Evolutionary conservation across 2,888 invertebrate genomes (phyloP), one percentile per base, ranked within the genome.

Genomic region (Resseliella maxima): DNA sequence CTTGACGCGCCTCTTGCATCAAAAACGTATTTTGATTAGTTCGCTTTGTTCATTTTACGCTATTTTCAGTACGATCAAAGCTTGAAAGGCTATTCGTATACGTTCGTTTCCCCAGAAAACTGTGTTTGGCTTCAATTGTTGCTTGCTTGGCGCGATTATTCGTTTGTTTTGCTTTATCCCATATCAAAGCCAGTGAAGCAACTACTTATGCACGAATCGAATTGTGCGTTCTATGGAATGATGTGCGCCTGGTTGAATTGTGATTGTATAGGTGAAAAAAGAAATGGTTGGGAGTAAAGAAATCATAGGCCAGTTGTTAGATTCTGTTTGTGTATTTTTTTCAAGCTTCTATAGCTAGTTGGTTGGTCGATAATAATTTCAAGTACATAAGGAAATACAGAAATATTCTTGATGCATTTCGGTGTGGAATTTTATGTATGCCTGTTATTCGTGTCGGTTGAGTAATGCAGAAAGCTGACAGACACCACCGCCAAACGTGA

Each of bases 401-500:
- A n/a, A n/a, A 83, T 8, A 83, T 83, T 83, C 83, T 83, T 38
- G 83, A 83, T 83, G 83, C 83, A 83, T 38, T 83, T 83, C 38
- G 38, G 24, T 83, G 83, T n/a, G 3, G 0, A 3, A n/a, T 38
- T 38, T 83, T 83, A 36, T 83, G 36, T 1, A 8, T 12, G 83
- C 83, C 83, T 83, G 83, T 83, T 83, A 36, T 83, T 83, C 83
- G 83, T 83, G 38, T 83, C 83, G 83, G 38, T 83, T n/a, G 38
- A 83, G 83, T 83, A 83, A 83, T 83, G 83, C 83, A 83, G 83
- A 83, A 83, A 83, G 83, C 83, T 83, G 83, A 83, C 83, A 83
- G 83, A 83, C 38, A 83, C 83, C 83, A 83, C 83, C 38, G 83
- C 38, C 38, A 12, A 38, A 38, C 12, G 38, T 38, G 36, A 38